Percentiles rank a stretch among this genome's conserved stretches.
Conservation (phyloP, 2,888 invertebrate genomes). For the Andrena camellia region DNA sequence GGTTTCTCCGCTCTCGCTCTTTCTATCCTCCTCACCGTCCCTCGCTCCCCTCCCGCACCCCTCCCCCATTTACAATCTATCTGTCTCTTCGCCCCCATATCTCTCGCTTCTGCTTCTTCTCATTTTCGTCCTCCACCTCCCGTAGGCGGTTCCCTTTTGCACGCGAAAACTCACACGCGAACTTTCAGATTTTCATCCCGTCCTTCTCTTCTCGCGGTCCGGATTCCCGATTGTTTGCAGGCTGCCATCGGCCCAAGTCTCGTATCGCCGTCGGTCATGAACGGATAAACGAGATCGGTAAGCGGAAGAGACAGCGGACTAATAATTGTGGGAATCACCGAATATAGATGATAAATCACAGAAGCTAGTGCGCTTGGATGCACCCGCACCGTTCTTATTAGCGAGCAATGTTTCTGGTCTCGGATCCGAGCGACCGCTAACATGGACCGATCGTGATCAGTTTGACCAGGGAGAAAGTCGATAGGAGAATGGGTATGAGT, state of each 20-base stretch:
- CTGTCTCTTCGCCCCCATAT: slow-evolving; percentile 12
- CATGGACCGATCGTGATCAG: background rate
- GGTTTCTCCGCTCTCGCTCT: slow-evolving; percentile 43
- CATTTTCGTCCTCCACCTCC: background rate
- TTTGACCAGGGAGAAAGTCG: slow-evolving; percentile 19
- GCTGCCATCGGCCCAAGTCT: too few relatives aligned
- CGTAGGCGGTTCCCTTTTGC: slow-evolving; percentile 28
- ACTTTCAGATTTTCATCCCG: background rate
- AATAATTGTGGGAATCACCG: too few relatives aligned
- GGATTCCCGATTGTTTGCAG: too few relatives aligned
- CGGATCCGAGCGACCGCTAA: background rate
- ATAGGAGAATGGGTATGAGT: background rate
- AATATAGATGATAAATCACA: too few relatives aligned
- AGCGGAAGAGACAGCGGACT: too few relatives aligned
- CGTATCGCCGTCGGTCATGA: too few relatives aligned
- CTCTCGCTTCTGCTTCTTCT: background rate
- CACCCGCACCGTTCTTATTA: too few relatives aligned
- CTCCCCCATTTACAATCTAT: background rate
- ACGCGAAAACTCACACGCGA: slow-evolving; percentile 17
- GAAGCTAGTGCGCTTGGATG: too few relatives aligned
- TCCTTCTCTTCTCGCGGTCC: too few relatives aligned
- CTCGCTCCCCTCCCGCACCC: background rate
- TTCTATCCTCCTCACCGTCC: background rate
- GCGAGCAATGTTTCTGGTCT: too few relatives aligned
- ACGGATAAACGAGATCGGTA: too few relatives aligned